A percentile compares a stretch with the other conserved stretches of the same genome.
These are phyloP conservation scores for Corythaeola cristata DNA, from an alignment of 2,113 vertebrate genomes.

Conservation along the genomic window DNA sequence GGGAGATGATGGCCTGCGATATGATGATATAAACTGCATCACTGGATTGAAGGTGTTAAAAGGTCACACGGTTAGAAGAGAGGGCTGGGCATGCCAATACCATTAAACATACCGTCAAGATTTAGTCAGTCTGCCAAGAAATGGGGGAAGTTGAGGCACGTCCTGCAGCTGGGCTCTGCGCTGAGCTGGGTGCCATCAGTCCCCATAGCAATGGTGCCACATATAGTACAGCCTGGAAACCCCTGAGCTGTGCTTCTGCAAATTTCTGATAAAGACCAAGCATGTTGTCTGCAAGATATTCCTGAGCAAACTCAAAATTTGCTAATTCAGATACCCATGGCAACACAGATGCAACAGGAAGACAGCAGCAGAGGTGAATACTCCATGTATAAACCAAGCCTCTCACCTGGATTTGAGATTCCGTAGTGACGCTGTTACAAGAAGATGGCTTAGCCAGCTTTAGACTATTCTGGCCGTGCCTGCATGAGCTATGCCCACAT, in stretches of 20 bases:
- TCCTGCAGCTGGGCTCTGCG: neutral
- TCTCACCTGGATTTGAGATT: neutral
- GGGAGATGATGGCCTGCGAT: neutral
- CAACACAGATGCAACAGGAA: neutral
- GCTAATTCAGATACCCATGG: neutral
- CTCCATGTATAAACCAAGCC: neutral
- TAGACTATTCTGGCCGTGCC: neutral
- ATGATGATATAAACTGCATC: neutral
- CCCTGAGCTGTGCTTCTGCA: neutral
- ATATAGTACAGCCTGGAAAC: neutral
- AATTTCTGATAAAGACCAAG: neutral
- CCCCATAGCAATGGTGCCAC: neutral
- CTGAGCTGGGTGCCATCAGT: rapidly evolving
- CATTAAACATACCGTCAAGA: neutral
- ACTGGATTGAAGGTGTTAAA: neutral
- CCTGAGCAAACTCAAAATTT: neutral
- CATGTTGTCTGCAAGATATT: neutral
- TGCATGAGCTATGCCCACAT: neutral
- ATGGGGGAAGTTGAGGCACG: rapidly evolving
- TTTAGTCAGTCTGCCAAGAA: neutral
- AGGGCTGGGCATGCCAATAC: neutral
- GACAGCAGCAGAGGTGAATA: neutral
- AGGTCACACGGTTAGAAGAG: neutral
- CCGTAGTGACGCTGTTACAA: neutral
- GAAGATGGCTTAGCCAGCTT: neutral